Base-by-base conservation (phyloP, 2,797 vertebrate species). In the Hybognathus amarus region DNA sequence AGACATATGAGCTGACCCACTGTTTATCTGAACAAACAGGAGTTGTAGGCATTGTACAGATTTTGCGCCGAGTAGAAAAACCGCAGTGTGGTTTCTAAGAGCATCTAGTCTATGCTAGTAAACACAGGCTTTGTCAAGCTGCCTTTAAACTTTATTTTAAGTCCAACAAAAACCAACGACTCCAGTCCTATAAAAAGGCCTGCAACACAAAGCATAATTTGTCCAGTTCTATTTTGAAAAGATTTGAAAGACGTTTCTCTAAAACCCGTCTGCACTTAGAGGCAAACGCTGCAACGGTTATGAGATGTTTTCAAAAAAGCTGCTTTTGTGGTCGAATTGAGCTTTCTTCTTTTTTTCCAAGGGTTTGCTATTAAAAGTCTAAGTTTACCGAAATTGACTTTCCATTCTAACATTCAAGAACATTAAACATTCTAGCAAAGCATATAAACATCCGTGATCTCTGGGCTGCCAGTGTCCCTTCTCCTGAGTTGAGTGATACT, bases 161-260 rank as follows among this genome's bases (percentile, higher is more conserved):
- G 59, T 69, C 68, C 45, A 85, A 73, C 42, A 74, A 56, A 87
- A 85, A 83, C 76, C 71, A 87, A 64, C 75, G 71, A 80, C 80
- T 77, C 61, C 61, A 45, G 68, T 42, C 82, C n/a, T 67, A 87
- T 63, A 66, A 85, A 84, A 83, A 80, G 59, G 24, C 17, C 18
- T 7, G 64, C 52, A 82, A 66, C 87, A 89, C 80, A 87, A 89
- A 87, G 88, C 76, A 73, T 77, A 22, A 87, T 88, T 86, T 88
- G 85, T 88, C 84, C 79, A 67, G 80, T 52, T 77, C 85, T 88
- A 87, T 89, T 91, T 86, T 88, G 61, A 83, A 87, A 47, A 82
- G 30, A 84, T 88, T 85, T 81, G 79, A 86, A 85, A 77, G 77
- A 84, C 86, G 68, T 87, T 88, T 86, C 84, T 88, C 87, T 86